These are phyloP conservation scores for Scatophagus argus DNA, from an alignment of 2,113 vertebrate genomes.

Conservation along the genomic window DNA sequence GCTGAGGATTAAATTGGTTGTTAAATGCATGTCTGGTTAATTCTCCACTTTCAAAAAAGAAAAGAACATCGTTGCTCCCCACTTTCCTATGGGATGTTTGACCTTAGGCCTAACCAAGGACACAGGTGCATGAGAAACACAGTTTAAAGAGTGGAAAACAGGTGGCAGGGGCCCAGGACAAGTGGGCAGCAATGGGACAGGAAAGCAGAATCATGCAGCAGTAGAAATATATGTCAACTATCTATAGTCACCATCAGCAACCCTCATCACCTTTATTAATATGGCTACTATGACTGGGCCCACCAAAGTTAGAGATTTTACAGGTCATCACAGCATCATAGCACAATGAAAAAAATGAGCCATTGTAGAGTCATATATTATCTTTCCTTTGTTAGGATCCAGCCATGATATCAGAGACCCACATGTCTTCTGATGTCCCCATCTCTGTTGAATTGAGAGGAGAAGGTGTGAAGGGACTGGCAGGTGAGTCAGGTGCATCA, in stretches of 20 bases:
- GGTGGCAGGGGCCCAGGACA: no score
- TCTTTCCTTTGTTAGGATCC: background rate
- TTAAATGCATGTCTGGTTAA: no score
- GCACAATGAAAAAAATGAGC: background rate
- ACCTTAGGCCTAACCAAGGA: background rate
- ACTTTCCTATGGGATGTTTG: no score
- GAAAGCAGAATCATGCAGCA: background rate
- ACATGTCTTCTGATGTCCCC: background rate
- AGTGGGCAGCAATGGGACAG: background rate
- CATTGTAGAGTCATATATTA: background rate
- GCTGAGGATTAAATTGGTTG: no score
- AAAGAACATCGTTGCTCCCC: no score
- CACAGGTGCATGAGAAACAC: background rate
- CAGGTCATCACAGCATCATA: background rate
- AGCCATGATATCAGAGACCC: background rate
- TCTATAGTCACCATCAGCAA: background rate
- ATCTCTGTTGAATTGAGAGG: background rate
- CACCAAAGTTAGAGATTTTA: background rate
- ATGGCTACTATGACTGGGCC: background rate
- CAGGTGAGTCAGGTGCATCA: constrained; percentile 15
- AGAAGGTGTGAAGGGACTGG: constrained; percentile 16
- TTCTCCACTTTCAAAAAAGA: no score
- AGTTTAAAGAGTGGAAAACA: background rate
- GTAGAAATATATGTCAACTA: background rate
- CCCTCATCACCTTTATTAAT: background rate